These are phyloP conservation scores for Caenorhabditis briggsae DNA, from an alignment of 1,140 invertebrate genomes.

Conservation along the genomic window DNA sequence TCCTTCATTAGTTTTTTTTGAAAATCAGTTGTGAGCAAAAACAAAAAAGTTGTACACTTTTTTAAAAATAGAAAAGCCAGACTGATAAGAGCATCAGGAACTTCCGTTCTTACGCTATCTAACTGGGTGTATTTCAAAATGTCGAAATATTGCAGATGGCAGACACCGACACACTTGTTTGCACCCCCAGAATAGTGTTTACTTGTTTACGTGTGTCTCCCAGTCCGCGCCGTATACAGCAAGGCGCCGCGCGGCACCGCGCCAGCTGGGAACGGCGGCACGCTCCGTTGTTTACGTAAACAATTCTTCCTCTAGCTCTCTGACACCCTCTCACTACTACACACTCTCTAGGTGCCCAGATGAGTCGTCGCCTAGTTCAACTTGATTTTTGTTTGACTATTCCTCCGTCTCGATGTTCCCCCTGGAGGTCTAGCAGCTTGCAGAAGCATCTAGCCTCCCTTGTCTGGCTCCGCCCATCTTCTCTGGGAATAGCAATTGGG, in stretches of 20 bases:
- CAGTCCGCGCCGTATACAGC: neutral
- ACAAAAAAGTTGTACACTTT: too few relatives aligned
- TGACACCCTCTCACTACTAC: neutral
- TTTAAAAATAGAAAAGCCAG: too few relatives aligned
- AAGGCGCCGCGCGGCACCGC: neutral
- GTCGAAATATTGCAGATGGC: neutral
- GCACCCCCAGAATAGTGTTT: neutral
- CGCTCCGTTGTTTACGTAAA: conserved; percentile 39
- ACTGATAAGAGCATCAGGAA: too few relatives aligned
- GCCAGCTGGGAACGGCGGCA: conserved; percentile 33
- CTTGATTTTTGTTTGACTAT: conserved; percentile 33
- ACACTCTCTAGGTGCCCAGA: neutral
- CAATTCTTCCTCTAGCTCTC: neutral
- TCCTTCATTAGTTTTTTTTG: too few relatives aligned
- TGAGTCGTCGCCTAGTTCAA: conserved; percentile 9
- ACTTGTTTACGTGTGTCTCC: neutral
- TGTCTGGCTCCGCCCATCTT: conserved; percentile 50
- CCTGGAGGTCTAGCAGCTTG: neutral
- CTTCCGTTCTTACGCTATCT: too few relatives aligned
- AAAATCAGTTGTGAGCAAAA: too few relatives aligned
- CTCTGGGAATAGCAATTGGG: neutral
- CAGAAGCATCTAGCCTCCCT: neutral
- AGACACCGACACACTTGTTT: neutral
- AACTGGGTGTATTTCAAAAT: neutral
- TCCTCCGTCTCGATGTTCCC: neutral